phyloP scores from a whole-genome alignment of 2,113 vertebrate species.

The Malurus cyaneus region DNA sequence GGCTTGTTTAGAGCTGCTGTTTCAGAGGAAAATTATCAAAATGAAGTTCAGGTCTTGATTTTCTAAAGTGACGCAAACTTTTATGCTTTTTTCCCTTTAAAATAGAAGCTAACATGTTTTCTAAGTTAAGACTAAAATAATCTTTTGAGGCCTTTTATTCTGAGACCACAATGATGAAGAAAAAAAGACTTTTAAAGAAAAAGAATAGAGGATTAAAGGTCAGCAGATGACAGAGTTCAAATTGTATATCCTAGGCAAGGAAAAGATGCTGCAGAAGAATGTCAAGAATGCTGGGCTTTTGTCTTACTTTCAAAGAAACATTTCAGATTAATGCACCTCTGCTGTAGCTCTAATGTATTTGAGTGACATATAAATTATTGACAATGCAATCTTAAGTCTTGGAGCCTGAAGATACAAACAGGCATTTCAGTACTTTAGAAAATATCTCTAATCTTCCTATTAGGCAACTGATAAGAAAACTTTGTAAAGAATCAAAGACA shows the following conservation, averaged over 20 bases:
- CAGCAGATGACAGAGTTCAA: slow-evolving; percentile 11
- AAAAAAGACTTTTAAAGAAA: not conserved
- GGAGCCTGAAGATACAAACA: not conserved
- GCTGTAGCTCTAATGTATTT: not conserved
- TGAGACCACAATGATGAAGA: not conserved
- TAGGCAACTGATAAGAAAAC: not conserved
- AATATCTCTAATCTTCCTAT: not conserved
- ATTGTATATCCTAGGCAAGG: not conserved
- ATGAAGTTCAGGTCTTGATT: not conserved
- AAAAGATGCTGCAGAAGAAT: not conserved
- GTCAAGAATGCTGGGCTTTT: not conserved
- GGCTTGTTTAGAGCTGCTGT: not conserved
- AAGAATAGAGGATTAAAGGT: not conserved
- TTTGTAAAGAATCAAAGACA: not conserved
- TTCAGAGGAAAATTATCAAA: not conserved
- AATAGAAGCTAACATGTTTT: not conserved
- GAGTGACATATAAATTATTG: not conserved
- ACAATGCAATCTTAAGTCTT: not conserved
- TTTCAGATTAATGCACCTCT: not conserved
- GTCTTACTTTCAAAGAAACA: not conserved
- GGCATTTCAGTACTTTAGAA: not conserved
- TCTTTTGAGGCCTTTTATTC: not conserved
- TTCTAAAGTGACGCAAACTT: not conserved
- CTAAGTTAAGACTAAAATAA: not conserved
- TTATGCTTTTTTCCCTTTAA: not conserved